Evolutionary conservation across 2,113 vertebrate genomes (phyloP), one percentile per base, ranked within the genome.

Genomic region (Coregonus clupeaformis): DNA sequence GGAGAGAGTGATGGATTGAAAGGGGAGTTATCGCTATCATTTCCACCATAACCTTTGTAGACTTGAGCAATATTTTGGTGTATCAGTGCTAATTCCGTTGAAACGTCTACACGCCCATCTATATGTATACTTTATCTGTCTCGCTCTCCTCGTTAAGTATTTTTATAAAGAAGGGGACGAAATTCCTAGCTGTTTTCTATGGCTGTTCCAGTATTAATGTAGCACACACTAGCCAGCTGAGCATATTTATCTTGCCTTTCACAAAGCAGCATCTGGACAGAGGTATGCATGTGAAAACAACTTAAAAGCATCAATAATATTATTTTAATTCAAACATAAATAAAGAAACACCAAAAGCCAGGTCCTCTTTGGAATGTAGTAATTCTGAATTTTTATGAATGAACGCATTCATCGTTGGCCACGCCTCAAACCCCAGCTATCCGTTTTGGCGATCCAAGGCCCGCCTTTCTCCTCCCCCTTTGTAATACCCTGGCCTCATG

Each of bases 321-420:
- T 83, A 88, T 85, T 89, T 88, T 85, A 78, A 47, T 85, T 82
- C 66, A 57, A 86, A 83, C 78, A 81, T 80, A 86, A 88, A 89
- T 88, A 92, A 93, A 92, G 82, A 91, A 91, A 91, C 87, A 87
- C 68, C 74, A 76, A 82, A 81, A 87, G 84, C 89, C 84, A 75
- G 89, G 77, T 87, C 84, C 59, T 87, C 88, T 88, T 72, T 84
- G 90, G 90, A 91, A 92, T 91, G 90, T 89, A 89, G 87, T 86
- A 87, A 90, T 90, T 91, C 89, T 65, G 73, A 82, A 75, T 87
- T 92, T 94, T 94, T 91, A 92, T 94, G 93, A 95, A 94, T 94
- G 93, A 93, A 80, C 81, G 89, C 85, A 92, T 95, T 94, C 92
- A 94, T 93, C 66, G 0, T 0, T 60, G 83, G 32, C 85, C 91